Evolutionary conservation across 2,888 invertebrate genomes (phyloP).

Genomic region (Callosobruchus maculatus): DNA sequence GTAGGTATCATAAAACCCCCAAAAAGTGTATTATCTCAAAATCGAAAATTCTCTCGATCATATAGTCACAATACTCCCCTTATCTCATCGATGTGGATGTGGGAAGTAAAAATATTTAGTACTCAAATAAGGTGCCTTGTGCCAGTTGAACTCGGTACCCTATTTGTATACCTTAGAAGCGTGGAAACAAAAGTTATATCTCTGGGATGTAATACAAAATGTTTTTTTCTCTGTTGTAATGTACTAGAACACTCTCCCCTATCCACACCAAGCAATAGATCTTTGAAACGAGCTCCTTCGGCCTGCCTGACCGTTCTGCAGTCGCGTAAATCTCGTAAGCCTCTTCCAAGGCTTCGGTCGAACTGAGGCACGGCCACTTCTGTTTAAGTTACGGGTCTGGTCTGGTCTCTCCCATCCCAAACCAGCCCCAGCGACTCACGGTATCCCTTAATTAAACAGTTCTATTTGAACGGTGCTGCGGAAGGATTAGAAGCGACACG

Average conservation of each 20-base stretch:
- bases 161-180: too few relatives aligned
- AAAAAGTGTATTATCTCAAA: too few relatives aligned
- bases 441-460: slow-evolving; percentile 53
- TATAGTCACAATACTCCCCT: too few relatives aligned
- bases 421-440: slow-evolving; percentile 9
- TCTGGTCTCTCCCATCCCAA: not conserved
- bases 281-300: not conserved
- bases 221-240: too few relatives aligned
- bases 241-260: not conserved
- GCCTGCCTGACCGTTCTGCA: not conserved
- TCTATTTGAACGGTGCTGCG: slow-evolving; percentile 46
- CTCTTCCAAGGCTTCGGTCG: not conserved
- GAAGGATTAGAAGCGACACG: slow-evolving; percentile 53
- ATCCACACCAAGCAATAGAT: not conserved
- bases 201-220: too few relatives aligned
- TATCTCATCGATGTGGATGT: too few relatives aligned
- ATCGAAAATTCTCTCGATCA: too few relatives aligned
- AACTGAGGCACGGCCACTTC: slow-evolving; percentile 43
- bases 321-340: not conserved
- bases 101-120: too few relatives aligned
- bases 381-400: slow-evolving; percentile 51
- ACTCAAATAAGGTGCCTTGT: too few relatives aligned
- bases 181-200: too few relatives aligned
- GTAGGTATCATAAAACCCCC: too few relatives aligned
- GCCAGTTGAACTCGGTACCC: too few relatives aligned